Evolutionary conservation across 2,888 invertebrate genomes (phyloP), one percentile per base, ranked within the genome.

Genomic region (Meiosimyza decipiens): DNA sequence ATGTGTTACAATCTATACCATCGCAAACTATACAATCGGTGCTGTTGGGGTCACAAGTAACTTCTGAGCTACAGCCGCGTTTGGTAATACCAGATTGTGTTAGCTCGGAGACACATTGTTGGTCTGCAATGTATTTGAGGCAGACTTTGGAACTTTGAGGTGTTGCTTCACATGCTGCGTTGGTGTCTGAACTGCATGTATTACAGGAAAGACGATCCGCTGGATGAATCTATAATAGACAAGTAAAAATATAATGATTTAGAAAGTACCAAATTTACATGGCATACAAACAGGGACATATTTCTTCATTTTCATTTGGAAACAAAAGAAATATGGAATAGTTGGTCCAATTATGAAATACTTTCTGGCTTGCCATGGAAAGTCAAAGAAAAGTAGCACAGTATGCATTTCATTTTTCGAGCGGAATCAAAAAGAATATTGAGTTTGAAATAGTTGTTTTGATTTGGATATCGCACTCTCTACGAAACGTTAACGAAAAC

Each of bases 161-260:
- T 0, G 67, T 9, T 0, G 5, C 4, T 51, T 80, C 82, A 70
- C 85, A 85, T 5, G 13, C 57, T 1, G 6, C n/a, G 6, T 73
- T 73, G 0, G 60, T 68, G 0, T 69, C 74, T 5, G 83, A 83
- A 49, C 78, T 75, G 63, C 85, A 85, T 3, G 79, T 71, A 22
- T 84, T 81, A 28, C 85, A 85, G 1, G 79, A 76, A 3, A 80
- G 65, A 7, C 85, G 84, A 2, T 83, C 78, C 3, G 16, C 77
- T 0, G 85, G 85, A 73, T 80, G 82, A 6, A 82, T n/a, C 85
- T 85, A 22, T 4, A 71, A 71, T 18, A 22, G 28, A 28, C 3
- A 28, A 28, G 28, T 28, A 3, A 28, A 22, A 28, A 28, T 28
- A 28, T 28, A 3, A 28, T 28, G 28, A 3, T 28, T 28, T 28